Percentiles rank a stretch among this genome's conserved stretches.
These are phyloP conservation scores for Calephelis perditalis DNA, from an alignment of 2,888 invertebrate genomes.

Conservation along the genomic window DNA sequence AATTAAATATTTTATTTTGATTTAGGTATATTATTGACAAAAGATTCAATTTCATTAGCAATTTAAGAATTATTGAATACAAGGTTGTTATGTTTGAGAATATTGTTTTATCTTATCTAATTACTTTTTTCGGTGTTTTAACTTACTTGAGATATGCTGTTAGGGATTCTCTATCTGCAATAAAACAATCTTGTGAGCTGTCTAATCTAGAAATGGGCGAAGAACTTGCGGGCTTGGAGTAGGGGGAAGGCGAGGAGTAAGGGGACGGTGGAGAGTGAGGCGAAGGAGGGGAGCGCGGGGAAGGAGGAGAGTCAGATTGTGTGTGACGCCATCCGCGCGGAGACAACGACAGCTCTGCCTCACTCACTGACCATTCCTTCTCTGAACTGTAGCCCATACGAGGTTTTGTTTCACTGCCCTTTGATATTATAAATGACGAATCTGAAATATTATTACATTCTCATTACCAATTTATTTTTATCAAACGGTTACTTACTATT, in stretches of 20 bases:
- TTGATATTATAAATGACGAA: constrained; percentile 32
- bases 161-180: constrained; percentile 39
- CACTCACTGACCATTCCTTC: constrained; percentile 28
- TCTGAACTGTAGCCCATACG: constrained; percentile 17
- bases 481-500: no score
- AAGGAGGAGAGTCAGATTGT: constrained; percentile 17
- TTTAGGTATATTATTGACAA: no score
- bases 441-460: constrained; percentile 24
- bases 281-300: constrained; percentile 26
- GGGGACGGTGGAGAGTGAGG: constrained; percentile 19
- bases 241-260: constrained; percentile 18
- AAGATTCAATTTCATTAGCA: no score
- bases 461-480: no score
- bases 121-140: no score
- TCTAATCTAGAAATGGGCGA: constrained; percentile 20
- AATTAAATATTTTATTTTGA: no score
- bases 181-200: constrained; percentile 41
- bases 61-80: no score
- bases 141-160: constrained; percentile 36
- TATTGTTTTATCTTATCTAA: no score
- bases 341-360: constrained; percentile 32
- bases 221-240: constrained; percentile 21
- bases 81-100: no score
- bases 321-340: constrained; percentile 29
- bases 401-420: constrained; percentile 6